Evolutionary conservation across 2,888 invertebrate species (phyloP).

Genomic region (Plusia festucae): DNA sequence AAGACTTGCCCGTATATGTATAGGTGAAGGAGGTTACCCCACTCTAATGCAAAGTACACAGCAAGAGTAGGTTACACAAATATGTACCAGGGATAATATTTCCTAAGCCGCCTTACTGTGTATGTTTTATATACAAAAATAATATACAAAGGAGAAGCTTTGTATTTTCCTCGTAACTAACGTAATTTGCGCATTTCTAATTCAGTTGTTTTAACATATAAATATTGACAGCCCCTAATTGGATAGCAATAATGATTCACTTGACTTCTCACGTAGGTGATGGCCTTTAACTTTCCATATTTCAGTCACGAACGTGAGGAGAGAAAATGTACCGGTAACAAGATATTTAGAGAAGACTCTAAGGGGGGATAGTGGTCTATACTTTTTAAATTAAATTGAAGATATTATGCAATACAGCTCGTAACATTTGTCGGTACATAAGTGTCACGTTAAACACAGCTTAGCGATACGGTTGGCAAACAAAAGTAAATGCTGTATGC

Average conservation of each 20-base stretch:
- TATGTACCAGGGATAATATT: slow-evolving; percentile 54
- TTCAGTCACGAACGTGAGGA: slow-evolving; percentile 32
- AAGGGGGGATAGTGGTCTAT: slow-evolving; percentile 5
- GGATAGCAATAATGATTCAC: slow-evolving; percentile 41
- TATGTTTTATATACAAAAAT: slow-evolving; percentile 29
- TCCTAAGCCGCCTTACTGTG: slow-evolving; percentile 27
- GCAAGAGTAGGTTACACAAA: slow-evolving; percentile 59
- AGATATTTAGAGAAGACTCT: slow-evolving; percentile 25
- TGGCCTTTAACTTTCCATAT: slow-evolving; percentile 24
- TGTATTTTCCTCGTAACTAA: neutral
- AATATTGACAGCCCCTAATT: slow-evolving; percentile 50
- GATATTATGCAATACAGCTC: slow-evolving; percentile 24
- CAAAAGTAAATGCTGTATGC: slow-evolving; percentile 59
- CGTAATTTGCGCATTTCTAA: slow-evolving; percentile 21
- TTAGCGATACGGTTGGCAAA: slow-evolving; percentile 51
- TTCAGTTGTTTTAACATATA: slow-evolving; percentile 40
- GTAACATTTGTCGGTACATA: slow-evolving; percentile 13
- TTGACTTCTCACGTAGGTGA: slow-evolving; percentile 22
- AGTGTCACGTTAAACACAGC: slow-evolving; percentile 27
- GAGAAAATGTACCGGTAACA: slow-evolving; percentile 31
- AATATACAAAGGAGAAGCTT: slow-evolving; percentile 27
- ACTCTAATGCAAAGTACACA: slow-evolving; percentile 67
- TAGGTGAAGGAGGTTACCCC: slow-evolving; percentile 56
- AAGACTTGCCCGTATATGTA: slow-evolving; percentile 53
- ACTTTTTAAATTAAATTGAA: slow-evolving; percentile 16